Conservation (phyloP, 2,797 vertebrate species). For the Sebastes iracundus region DNA sequence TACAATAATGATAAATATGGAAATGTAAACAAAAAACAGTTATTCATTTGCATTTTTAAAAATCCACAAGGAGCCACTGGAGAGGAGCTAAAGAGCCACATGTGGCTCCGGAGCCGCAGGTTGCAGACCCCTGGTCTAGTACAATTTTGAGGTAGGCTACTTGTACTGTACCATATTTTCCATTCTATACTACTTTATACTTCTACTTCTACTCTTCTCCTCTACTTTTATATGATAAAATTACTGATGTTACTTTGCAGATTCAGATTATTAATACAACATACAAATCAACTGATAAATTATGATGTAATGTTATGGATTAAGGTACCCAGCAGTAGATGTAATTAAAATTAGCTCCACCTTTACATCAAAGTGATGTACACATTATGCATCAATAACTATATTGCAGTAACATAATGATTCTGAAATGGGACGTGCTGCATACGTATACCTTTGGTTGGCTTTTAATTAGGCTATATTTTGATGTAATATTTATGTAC, state of each 20-base stretch:
- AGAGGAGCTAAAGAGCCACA: accelerated
- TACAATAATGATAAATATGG: accelerated
- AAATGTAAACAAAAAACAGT: no score
- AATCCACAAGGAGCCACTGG: no score
- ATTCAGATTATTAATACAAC: neutral
- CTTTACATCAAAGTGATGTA: neutral
- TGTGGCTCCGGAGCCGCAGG: no score
- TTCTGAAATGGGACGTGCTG: neutral
- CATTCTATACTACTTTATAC: neutral
- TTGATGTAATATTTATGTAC: neutral
- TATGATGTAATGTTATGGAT: neutral
- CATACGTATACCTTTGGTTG: neutral
- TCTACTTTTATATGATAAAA: neutral
- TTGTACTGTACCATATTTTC: neutral
- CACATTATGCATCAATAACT: neutral
- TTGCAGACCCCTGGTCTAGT: neutral
- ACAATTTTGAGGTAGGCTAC: neutral
- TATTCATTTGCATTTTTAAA: accelerated
- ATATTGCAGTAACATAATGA: neutral
- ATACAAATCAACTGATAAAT: neutral
- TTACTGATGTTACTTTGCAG: neutral
- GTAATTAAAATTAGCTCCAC: neutral
- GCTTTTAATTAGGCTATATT: neutral
- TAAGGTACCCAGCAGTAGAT: neutral
- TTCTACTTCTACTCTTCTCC: neutral